Evolutionary conservation across 1,140 invertebrate genomes (phyloP).

Genomic region (Papilio glaucus): DNA sequence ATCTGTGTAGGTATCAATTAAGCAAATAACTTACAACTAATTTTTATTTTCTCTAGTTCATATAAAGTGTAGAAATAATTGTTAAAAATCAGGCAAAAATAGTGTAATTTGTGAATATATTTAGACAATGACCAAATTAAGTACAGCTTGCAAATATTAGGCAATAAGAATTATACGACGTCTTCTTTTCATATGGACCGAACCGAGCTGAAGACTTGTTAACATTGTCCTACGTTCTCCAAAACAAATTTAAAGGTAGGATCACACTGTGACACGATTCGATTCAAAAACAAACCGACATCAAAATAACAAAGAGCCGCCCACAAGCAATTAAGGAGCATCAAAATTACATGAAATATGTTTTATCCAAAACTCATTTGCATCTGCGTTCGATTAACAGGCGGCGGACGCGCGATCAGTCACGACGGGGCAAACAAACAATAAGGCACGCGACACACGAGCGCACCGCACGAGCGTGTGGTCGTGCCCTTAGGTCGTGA

Average conservation of each 20-base stretch:
- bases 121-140: too few relatives aligned
- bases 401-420: constrained; percentile 40
- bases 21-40: too few relatives aligned
- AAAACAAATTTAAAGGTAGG: background rate
- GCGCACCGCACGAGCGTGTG: constrained; percentile 58
- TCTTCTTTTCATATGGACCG: too few relatives aligned
- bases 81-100: too few relatives aligned
- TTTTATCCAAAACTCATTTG: constrained; percentile 47
- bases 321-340: constrained; percentile 41
- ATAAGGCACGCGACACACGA: constrained; percentile 67
- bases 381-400: constrained; percentile 51
- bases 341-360: constrained; percentile 38
- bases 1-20: too few relatives aligned
- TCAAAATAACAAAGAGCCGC: constrained; percentile 38
- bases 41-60: too few relatives aligned
- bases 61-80: too few relatives aligned
- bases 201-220: too few relatives aligned
- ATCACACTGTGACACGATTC: background rate
- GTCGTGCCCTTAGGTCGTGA: constrained; percentile 62
- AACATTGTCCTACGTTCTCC: too few relatives aligned
- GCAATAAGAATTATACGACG: too few relatives aligned
- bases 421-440: constrained; percentile 37
- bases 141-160: too few relatives aligned
- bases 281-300: background rate
- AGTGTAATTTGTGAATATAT: too few relatives aligned